These are phyloP conservation scores for Eutolmus rufibarbis DNA, from an alignment of 2,888 invertebrate genomes.

Conservation along the genomic window DNA sequence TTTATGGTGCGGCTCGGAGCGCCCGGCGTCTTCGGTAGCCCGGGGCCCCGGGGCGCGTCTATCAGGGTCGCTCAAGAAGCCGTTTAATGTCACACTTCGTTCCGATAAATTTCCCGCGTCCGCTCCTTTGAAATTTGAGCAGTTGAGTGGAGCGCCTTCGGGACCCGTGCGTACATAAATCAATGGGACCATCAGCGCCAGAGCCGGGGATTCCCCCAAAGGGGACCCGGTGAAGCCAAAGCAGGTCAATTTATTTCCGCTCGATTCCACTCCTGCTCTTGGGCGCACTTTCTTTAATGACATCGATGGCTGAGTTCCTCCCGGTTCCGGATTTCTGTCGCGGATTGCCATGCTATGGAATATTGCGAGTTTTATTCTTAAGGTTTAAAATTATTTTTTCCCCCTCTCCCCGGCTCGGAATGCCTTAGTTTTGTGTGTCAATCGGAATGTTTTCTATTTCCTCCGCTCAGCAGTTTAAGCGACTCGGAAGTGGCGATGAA, in stretches of 20 bases:
- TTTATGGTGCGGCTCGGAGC: conserved; percentile 21
- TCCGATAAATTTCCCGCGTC: neutral
- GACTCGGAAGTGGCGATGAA: conserved; percentile 22
- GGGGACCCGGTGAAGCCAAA: neutral
- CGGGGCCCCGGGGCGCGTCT: neutral
- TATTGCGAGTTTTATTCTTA: conserved; percentile 9
- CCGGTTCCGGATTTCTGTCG: neutral
- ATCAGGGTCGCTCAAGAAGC: neutral
- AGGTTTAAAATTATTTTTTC: neutral
- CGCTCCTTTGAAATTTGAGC: conserved; percentile 18
- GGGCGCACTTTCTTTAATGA: conserved; percentile 1
- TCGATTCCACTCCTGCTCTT: neutral
- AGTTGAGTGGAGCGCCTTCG: neutral
- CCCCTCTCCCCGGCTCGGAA: neutral
- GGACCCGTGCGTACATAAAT: neutral
- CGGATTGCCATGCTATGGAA: conserved; percentile 3
- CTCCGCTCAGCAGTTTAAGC: conserved; percentile 12
- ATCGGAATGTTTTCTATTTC: conserved; percentile 3
- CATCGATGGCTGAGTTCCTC: neutral
- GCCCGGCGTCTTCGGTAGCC: neutral
- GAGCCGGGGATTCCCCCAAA: neutral
- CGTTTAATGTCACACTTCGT: conserved; percentile 17
- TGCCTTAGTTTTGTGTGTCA: neutral
- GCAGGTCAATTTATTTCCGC: conserved; percentile 15
- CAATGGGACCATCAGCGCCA: neutral